Base-by-base conservation (phyloP, 2,888 invertebrate species). In the Tupiocoris notatus region DNA sequence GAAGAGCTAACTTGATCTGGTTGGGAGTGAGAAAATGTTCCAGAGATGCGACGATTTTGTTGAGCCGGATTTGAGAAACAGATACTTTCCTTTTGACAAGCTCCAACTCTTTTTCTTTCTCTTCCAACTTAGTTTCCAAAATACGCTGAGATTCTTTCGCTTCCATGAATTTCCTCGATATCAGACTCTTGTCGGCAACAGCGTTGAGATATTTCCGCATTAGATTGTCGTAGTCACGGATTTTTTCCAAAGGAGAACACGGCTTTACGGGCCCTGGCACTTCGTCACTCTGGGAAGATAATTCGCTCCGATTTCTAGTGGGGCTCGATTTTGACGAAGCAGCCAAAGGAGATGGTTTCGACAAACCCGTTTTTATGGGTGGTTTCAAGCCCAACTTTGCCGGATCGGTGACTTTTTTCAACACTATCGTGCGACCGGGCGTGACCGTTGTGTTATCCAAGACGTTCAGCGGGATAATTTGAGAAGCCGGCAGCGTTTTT, bases 11-110 rank as follows among this genome's bases (percentile, higher is more conserved):
- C 23, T 76, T 76, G 62, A 76, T 76, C 61, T 76, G 76, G 56
- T 76, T 76, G 2, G 76, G 76, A 17, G 76, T 68, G n/a, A 76
- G 39, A 62, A 75, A 75, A 57, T 56, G 64, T 21, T 66, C 65
- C 25, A 75, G 58, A n/a, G 75, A 54, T 16, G 65, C 9, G 21
- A 56, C 56, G 12, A 57, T 75, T 18, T 57, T 64, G 18, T 57
- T 66, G 17, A 65, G 64, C 64, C 58, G 54, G 1, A 58, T 64
- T 16, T 75, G 64, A 1, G 64, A 57, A 2, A 64, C 24, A n/a
- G 22, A 23, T 2, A 61, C 39, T 65, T 75, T 75, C 18, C 58
- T 75, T 57, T 75, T 75, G 16, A 22, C 23, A 2, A 58, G 6
- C 20, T 75, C 75, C 57, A 64, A 17, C 58, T 75, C 75, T n/a